phyloP scores from a whole-genome alignment of 2,797 vertebrate genomes.

The Oryzias sinensis region DNA sequence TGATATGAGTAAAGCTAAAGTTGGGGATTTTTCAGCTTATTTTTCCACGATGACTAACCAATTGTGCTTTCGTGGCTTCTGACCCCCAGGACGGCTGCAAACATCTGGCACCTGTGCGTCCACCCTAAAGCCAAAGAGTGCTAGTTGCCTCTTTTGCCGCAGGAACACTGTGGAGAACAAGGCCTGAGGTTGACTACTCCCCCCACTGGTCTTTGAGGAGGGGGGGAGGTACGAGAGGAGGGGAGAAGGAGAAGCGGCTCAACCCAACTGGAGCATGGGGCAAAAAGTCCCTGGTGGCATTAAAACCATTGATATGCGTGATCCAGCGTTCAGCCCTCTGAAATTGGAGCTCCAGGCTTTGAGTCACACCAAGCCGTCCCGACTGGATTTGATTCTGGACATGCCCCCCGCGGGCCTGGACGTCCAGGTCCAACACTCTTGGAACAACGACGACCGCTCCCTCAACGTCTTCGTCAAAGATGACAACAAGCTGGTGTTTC shows the following conservation, averaged over 20 bases:
- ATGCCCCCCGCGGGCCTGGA: conserved; percentile 86
- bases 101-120: conserved; percentile 32
- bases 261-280: conserved; percentile 84
- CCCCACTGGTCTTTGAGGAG: conserved; percentile 64
- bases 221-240: conserved; percentile 44
- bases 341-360: conserved; percentile 93
- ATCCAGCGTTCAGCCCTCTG: conserved; percentile 89
- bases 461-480: conserved; percentile 98
- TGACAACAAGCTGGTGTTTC: conserved; percentile 95
- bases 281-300: conserved; percentile 98
- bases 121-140: no score
- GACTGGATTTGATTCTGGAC: conserved; percentile 93
- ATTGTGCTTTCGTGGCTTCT: conserved; percentile 44
- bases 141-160: conserved; percentile 28
- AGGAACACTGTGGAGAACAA: conserved; percentile 54
- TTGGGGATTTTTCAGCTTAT: no score
- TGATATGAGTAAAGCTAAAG: no score
- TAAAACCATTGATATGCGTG: conserved; percentile 97
- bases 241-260: conserved; percentile 34
- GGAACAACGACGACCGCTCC: conserved; percentile 96
- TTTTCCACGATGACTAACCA: conserved; percentile 20
- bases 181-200: conserved; percentile 59
- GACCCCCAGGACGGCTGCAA: conserved; percentile 67
- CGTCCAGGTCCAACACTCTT: conserved; percentile 89
- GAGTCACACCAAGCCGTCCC: conserved; percentile 90